Percentiles rank a stretch among this genome's conserved stretches.
Conservation (phyloP, 2,797 vertebrate genomes). For the Falco berigora region DNA sequence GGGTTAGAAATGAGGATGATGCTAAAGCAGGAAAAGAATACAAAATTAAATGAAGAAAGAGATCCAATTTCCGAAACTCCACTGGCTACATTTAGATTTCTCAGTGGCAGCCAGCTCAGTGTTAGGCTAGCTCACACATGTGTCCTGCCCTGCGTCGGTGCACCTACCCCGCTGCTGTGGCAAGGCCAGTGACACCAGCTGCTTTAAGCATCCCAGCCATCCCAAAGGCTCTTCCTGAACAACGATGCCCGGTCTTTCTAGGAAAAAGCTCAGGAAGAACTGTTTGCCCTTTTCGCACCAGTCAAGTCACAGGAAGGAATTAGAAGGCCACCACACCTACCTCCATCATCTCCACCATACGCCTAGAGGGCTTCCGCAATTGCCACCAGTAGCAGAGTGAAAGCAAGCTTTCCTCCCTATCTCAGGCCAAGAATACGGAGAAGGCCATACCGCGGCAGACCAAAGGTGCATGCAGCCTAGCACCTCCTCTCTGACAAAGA, state of each 20-base stretch:
- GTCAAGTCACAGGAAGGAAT: not conserved
- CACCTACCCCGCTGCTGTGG: not conserved
- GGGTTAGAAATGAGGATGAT: not conserved
- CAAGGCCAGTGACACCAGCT: not conserved
- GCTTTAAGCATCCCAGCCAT: not conserved
- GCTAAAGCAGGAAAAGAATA: not conserved
- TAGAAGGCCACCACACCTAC: not conserved
- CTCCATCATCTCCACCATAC: not conserved
- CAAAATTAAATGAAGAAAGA: not conserved
- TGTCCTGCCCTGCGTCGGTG: not conserved
- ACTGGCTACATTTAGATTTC: not conserved
- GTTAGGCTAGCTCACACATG: not conserved
- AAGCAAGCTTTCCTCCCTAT: not conserved
- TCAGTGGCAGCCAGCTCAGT: not conserved
- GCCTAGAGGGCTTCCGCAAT: not conserved
- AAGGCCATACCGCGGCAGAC: not conserved
- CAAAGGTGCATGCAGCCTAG: not conserved
- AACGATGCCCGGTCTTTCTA: rapidly evolving
- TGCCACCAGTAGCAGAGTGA: not conserved
- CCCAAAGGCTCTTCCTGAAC: not conserved
- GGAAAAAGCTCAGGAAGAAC: not conserved
- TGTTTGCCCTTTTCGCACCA: not conserved
- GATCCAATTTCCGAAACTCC: not conserved
- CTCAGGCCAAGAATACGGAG: not conserved
- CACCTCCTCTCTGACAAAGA: not conserved